Evolutionary conservation across 2,888 invertebrate species (phyloP).

Genomic region (Stegana nigrithorax): DNA sequence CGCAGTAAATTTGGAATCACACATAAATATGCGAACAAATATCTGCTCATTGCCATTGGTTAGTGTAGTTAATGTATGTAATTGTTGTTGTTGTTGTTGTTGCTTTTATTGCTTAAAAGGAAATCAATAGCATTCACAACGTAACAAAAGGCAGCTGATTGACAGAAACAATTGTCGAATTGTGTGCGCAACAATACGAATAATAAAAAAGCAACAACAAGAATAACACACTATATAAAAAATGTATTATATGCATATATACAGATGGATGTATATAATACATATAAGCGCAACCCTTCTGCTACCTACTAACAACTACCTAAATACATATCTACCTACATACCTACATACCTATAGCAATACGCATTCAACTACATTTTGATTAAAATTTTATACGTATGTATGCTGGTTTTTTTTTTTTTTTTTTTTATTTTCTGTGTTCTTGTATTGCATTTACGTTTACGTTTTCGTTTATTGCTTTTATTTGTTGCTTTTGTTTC

Average conservation of each 20-base stretch:
- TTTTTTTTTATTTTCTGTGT: background rate
- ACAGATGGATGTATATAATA: background rate
- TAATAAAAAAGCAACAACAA: background rate
- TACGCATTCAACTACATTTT: slow-evolving; percentile 61
- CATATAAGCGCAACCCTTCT: background rate
- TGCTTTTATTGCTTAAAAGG: no score
- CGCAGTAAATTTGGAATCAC: no score
- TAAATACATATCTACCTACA: background rate
- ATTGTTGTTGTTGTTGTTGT: no score
- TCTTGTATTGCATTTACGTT: no score
- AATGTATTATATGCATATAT: background rate
- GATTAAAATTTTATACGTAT: slow-evolving; percentile 55
- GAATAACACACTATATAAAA: background rate
- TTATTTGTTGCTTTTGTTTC: background rate
- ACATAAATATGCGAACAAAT: no score
- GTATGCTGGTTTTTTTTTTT: background rate
- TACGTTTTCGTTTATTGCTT: background rate
- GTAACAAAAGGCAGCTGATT: slow-evolving; percentile 59
- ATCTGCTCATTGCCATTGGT: no score
- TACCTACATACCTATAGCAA: no score
- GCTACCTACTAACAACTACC: background rate
- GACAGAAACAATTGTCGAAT: slow-evolving; percentile 54
- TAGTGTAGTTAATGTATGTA: no score
- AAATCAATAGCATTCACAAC: background rate
- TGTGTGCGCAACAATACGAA: background rate